Base-by-base conservation (phyloP, 2,888 invertebrate species). In the Tenodera sinensis region DNA sequence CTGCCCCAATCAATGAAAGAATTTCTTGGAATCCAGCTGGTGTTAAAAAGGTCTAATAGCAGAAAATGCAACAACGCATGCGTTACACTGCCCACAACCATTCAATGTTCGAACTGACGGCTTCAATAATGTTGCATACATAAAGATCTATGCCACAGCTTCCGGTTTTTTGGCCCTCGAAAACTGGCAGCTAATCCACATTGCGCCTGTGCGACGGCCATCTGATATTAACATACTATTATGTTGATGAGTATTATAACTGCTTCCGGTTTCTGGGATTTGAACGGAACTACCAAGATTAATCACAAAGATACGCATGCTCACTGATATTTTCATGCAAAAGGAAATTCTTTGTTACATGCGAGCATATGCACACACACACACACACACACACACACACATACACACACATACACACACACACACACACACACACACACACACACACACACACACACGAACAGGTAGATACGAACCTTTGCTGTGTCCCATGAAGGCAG, bases 401-500 rank as follows among this genome's bases (percentile, higher is more conserved):
- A 30, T 4, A 30, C 30, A 30, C 4, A 30, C 15, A 25, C 6
- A 71, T 20, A 20, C 3, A 71, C 20, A 2, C 14, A 54, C 2
- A 54, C 4, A 54, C 20, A 54, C 2, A 30, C 4, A 30, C 30
- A 30, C 30, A 30, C 4, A 30, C 3, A 71, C 20, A 2, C 14
- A 54, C 2, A 54, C 4, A 54, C 20, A 54, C 2, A 30, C 4
- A 30, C 30, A 30, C 30, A 30, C 4, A 30, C n/a, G n/a, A n/a
- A n/a, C n/a, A 71, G 15, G 20, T 71, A 20, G 54, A 20, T 71
- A 71, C 54, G 25, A 71, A 87, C 87, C 87, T 87, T 87, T 87
- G 83, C 83, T 82, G 82, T 87, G 87, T 87, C 87, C 87, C 87
- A 83, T 87, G 87, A 87, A 87, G 87, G 87, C 87, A 83, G 83